Evolutionary conservation across 1,140 invertebrate species (phyloP).

Genomic region (Calycopis cecrops): DNA sequence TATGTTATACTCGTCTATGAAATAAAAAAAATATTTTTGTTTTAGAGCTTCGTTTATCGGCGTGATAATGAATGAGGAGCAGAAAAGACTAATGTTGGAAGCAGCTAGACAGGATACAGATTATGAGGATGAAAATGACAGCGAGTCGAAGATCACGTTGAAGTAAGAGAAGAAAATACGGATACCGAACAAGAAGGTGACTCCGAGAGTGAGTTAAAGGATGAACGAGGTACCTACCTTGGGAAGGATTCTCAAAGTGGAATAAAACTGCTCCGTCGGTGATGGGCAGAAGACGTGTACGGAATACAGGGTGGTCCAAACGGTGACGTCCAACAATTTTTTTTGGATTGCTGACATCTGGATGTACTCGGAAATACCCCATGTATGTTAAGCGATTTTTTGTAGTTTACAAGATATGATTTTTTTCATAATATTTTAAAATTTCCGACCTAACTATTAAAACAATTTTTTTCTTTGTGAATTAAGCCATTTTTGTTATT

Average conservation of each 20-base stretch:
- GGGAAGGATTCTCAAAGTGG: constrained; percentile 9
- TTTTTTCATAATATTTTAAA: too few relatives aligned
- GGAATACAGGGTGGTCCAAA: too few relatives aligned
- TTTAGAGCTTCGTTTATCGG: constrained; percentile 1
- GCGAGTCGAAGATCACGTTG: constrained; percentile 6
- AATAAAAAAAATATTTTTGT: constrained; percentile 4
- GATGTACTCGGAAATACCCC: too few relatives aligned
- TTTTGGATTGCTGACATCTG: too few relatives aligned
- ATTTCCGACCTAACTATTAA: too few relatives aligned
- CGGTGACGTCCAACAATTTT: too few relatives aligned
- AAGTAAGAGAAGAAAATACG: neutral
- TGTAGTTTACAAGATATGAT: too few relatives aligned
- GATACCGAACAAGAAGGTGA: constrained; percentile 9
- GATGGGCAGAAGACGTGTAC: too few relatives aligned
- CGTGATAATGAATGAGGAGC: constrained; percentile 6
- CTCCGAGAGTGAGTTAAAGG: constrained; percentile 7
- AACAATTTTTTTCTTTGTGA: too few relatives aligned
- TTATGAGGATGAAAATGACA: constrained; percentile 10
- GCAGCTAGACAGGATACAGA: neutral
- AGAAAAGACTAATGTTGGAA: constrained; percentile 6
- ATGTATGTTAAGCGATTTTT: too few relatives aligned
- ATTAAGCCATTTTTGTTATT: too few relatives aligned
- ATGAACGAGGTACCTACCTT: constrained; percentile 7
- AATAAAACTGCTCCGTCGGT: constrained; percentile 1
- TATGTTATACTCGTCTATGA: constrained; percentile 4